Base-by-base conservation (phyloP, 2,888 invertebrate species). In the Dolichopus griseipennis region DNA sequence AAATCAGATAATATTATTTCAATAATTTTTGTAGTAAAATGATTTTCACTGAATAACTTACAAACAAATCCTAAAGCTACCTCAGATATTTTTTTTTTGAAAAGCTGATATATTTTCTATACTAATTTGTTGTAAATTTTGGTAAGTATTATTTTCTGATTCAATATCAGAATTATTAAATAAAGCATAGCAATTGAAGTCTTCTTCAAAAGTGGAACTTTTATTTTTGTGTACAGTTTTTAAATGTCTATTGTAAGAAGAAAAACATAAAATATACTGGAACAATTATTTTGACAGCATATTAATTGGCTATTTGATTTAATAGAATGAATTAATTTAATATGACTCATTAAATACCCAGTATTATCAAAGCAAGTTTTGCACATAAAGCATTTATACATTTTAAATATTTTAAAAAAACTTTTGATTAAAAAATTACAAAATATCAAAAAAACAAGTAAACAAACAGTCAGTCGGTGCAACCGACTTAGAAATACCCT, bases 261-360 rank as follows among this genome's bases (percentile, higher is more conserved):
- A 21, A 62, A 62, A 62, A 12, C 22, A 62, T 62, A 62, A 22
- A 62, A 62, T 22, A 22, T 62, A 62, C 21, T 20, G 22, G 22
- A 62, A 62, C 62, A 62, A 22, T 62, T 62, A 62, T 62, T 62
- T 62, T 62, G 62, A 22, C 22, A 62, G 20, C 62, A 62, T 22
- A 62, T 62, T 62, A 62, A 21, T 22, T 62, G 15, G 20, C n/a
- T 10, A 12, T 62, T 62, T 10, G 22, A 22, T 62, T 62, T 62
- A 20, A 22, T 22, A 62, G 12, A 21, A 22, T 62, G 62, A 22
- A 62, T 12, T 12, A 62, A 62, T 62, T 62, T 62, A 21, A 62
- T 22, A 21, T 62, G 62, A 62, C 20, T 62, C 21, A 62, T 62
- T 22, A 62, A 22, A 10, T 62, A 10, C 1, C 20, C 62, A 15